These are phyloP conservation scores for Podilymbus podiceps DNA, from an alignment of 2,113 vertebrate genomes.

Conservation along the genomic window DNA sequence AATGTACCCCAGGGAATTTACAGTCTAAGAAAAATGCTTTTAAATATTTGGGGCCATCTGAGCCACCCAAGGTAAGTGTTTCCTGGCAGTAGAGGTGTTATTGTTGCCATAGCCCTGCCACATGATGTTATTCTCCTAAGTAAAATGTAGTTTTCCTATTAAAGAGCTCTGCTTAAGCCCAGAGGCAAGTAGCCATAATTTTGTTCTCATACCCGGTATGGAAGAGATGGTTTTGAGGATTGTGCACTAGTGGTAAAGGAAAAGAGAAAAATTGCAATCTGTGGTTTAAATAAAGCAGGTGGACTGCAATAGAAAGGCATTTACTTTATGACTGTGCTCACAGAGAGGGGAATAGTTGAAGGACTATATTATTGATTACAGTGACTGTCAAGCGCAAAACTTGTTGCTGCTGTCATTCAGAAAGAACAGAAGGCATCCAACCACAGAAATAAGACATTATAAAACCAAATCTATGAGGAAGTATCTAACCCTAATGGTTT, in stretches of 20 bases:
- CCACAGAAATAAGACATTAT: neutral
- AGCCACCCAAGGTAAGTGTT: conserved; percentile 60
- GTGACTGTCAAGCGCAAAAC: neutral
- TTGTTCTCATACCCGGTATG: neutral
- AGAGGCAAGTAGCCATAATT: neutral
- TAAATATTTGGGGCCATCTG: conserved; percentile 53
- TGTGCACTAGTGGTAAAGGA: neutral
- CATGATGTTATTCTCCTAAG: conserved; percentile 53
- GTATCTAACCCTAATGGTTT: neutral
- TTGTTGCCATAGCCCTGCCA: conserved; percentile 55
- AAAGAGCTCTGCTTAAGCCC: conserved; percentile 29
- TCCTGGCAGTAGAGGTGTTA: conserved; percentile 66
- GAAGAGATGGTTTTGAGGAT: neutral
- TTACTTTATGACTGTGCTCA: neutral
- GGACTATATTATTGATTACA: neutral
- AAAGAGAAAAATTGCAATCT: neutral
- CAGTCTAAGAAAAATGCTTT: conserved; percentile 43
- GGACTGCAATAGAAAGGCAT: neutral
- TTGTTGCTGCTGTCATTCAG: neutral
- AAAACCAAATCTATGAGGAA: neutral
- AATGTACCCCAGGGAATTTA: conserved; percentile 54
- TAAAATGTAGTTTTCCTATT: conserved; percentile 25
- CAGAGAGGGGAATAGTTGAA: neutral
- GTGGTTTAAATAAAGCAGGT: conserved; percentile 6
- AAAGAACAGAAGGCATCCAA: neutral